A percentile compares a stretch with the other conserved stretches of the same genome.
Evolutionary conservation across 2,113 vertebrate genomes (phyloP).

Genomic region (Oenanthe melanoleuca): DNA sequence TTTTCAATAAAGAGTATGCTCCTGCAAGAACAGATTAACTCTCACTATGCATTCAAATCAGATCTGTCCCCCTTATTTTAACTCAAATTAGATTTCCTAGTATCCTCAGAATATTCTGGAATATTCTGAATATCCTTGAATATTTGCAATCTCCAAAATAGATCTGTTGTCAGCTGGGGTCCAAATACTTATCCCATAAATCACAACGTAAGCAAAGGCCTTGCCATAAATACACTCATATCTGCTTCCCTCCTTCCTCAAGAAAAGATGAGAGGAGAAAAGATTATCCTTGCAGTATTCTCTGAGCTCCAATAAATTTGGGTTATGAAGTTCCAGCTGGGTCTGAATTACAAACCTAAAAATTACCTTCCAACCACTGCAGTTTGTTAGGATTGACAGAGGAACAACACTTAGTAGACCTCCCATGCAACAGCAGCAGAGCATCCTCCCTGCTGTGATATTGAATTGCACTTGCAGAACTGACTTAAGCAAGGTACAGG

Average conservation of each 20-base stretch:
- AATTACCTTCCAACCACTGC: background rate
- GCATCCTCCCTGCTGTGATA: background rate
- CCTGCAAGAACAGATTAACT: background rate
- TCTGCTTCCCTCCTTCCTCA: background rate
- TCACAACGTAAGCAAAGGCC: background rate
- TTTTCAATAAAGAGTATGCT: background rate
- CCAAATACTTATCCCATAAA: background rate
- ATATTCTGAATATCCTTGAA: background rate
- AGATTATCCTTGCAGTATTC: background rate
- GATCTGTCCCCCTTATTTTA: background rate
- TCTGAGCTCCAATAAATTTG: background rate
- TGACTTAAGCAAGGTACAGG: background rate
- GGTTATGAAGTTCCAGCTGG: background rate
- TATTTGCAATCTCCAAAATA: background rate
- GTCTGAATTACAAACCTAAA: background rate
- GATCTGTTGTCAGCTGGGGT: background rate
- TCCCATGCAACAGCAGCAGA: background rate
- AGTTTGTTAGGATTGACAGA: background rate
- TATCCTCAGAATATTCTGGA: background rate
- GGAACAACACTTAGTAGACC: background rate
- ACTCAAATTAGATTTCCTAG: background rate
- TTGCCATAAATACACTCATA: background rate
- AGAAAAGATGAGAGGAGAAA: background rate
- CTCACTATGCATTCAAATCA: background rate
- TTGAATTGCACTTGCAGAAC: background rate